phyloP scores from a whole-genome alignment of 2,797 vertebrate genomes.

The Ataeniobius toweri region DNA sequence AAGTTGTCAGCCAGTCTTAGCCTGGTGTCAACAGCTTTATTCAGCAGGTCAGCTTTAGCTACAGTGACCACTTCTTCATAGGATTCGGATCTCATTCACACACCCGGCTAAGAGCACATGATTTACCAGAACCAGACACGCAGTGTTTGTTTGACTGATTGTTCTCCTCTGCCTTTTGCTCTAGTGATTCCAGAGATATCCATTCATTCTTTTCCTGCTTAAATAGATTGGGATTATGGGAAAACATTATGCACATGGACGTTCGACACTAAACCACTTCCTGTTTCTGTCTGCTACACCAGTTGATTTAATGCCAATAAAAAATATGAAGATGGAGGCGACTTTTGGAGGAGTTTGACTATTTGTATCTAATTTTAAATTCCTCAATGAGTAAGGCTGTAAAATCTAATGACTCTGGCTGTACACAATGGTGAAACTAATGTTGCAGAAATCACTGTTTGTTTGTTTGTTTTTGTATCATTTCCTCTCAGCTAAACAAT shows the following conservation, averaged over 20 bases:
- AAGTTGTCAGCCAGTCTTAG: constrained; percentile 48
- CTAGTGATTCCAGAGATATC: constrained; percentile 47
- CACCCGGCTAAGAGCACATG: constrained; percentile 35
- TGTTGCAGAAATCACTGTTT: constrained; percentile 53
- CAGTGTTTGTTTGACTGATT: constrained; percentile 43
- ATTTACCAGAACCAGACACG: constrained; percentile 31
- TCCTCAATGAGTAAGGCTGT: constrained; percentile 45
- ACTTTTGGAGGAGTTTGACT: constrained; percentile 23
- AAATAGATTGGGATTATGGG: constrained; percentile 60
- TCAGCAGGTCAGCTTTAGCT: constrained; percentile 51
- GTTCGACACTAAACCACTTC: constrained; percentile 51
- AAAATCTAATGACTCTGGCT: constrained; percentile 56
- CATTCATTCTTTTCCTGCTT: constrained; percentile 59
- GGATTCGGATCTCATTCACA: constrained; percentile 43
- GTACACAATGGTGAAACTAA: constrained; percentile 53
- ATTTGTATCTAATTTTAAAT: constrained; percentile 35
- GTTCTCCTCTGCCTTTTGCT: constrained; percentile 49
- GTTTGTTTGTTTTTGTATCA: constrained; percentile 8
- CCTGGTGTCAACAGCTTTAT: constrained; percentile 61
- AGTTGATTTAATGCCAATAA: constrained; percentile 26
- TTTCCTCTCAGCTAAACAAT: constrained; percentile 39
- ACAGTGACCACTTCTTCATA: constrained; percentile 25
- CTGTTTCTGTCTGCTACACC: constrained; percentile 37
- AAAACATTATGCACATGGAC: constrained; percentile 36
- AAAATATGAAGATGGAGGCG: constrained; percentile 10